These are phyloP conservation scores for Leucophenga montana DNA, from an alignment of 2,888 invertebrate genomes.

Conservation along the genomic window DNA sequence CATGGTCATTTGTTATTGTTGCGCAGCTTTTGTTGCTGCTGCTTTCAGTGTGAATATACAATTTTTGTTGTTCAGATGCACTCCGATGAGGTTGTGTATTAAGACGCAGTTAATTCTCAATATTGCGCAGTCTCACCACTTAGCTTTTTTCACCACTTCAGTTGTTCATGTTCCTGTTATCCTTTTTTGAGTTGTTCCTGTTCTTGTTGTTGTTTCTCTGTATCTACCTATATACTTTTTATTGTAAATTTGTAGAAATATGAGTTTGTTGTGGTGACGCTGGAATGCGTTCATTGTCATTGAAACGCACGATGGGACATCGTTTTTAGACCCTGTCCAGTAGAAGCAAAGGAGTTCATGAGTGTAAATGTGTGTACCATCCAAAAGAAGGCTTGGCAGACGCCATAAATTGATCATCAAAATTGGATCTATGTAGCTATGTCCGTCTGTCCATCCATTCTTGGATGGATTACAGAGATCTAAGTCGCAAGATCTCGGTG, in stretches of 20 bases:
- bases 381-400: no score
- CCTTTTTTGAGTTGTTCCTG: not conserved
- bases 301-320: slow-evolving; percentile 66
- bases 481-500: no score
- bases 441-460: no score
- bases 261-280: slow-evolving; percentile 25
- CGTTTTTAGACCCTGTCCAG: slow-evolving; percentile 46
- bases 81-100: not conserved
- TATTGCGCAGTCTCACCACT: not conserved
- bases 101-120: not conserved
- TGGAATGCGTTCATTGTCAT: slow-evolving; percentile 62
- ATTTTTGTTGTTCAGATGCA: slow-evolving; percentile 43
- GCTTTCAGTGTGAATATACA: slow-evolving; percentile 45
- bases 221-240: not conserved
- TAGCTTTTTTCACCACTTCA: not conserved
- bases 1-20: slow-evolving; percentile 38
- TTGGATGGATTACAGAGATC: no score
- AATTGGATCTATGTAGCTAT: no score
- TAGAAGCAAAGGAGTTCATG: no score
- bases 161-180: no score
- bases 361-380: no score
- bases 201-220: no score
- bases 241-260: slow-evolving; percentile 11
- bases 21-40: slow-evolving; percentile 48
- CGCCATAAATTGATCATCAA: no score